A percentile compares a stretch with the other conserved stretches of the same genome.
These are phyloP conservation scores for Apocrypta bakeri DNA, from an alignment of 1,140 invertebrate genomes.

Conservation along the genomic window DNA sequence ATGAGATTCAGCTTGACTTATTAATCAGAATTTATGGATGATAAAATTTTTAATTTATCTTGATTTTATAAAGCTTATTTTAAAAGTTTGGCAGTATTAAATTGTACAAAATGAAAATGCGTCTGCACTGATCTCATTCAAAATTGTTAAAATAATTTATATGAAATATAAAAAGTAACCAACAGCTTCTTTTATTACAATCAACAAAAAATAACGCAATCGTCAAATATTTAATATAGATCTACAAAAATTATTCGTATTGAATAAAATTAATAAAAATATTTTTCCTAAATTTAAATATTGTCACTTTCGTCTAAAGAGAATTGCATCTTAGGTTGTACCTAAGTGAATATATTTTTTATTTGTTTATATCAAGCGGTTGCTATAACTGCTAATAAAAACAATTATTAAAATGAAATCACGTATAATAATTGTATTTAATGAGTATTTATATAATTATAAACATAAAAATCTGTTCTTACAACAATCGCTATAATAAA, in stretches of 20 bases:
- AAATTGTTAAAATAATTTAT: not conserved
- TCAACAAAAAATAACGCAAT: too few relatives aligned
- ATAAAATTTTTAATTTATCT: not conserved
- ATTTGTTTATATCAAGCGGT: too few relatives aligned
- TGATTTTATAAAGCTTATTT: not conserved
- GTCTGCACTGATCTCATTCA: not conserved
- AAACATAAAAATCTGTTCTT: not conserved
- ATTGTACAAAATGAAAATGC: not conserved
- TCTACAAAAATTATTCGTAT: too few relatives aligned
- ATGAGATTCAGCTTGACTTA: not conserved
- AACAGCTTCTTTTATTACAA: too few relatives aligned
- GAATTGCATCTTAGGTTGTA: too few relatives aligned
- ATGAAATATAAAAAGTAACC: not conserved
- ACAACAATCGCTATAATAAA: not conserved
- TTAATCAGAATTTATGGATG: not conserved
- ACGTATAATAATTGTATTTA: not conserved
- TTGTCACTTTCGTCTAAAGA: too few relatives aligned
- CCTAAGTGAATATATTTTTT: too few relatives aligned
- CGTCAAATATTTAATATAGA: too few relatives aligned
- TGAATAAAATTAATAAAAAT: too few relatives aligned
- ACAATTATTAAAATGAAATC: not conserved
- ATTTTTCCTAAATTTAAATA: too few relatives aligned
- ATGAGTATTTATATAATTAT: not conserved
- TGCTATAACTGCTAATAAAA: too few relatives aligned
- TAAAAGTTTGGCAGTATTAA: not conserved